phyloP scores from a whole-genome alignment of 2,113 vertebrate genomes.

The Himantopus leucocephalus region DNA sequence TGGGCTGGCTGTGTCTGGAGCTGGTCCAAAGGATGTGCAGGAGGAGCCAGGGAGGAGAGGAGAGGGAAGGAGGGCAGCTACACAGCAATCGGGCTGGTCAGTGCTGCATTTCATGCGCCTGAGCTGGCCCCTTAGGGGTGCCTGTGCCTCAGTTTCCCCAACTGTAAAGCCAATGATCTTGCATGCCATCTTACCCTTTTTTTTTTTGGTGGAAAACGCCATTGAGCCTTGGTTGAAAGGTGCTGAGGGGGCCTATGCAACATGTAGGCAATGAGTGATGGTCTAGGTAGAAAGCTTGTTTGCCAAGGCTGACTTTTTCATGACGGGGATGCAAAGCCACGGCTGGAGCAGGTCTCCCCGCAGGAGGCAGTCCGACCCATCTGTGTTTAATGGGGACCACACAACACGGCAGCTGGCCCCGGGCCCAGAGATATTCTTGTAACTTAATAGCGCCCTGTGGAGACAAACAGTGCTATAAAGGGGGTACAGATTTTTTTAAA shows the following conservation, averaged over 20 bases:
- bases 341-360: neutral
- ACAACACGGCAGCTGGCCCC: constrained; percentile 13
- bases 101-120: neutral
- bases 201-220: neutral
- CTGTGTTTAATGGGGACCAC: constrained; percentile 49
- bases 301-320: neutral
- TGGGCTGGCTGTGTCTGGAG: neutral
- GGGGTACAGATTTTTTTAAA: neutral
- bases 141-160: neutral
- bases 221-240: neutral
- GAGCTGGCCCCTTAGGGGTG: neutral
- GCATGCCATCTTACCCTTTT: neutral
- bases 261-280: rapidly evolving
- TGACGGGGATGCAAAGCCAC: neutral
- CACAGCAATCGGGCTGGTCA: rapidly evolving
- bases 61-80: neutral
- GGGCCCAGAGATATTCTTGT: neutral
- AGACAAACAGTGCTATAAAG: neutral
- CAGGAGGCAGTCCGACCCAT: neutral
- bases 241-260: neutral
- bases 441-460: neutral
- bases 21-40: neutral
- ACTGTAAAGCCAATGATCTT: neutral
- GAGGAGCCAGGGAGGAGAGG: neutral
- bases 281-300: neutral